A percentile compares a stretch with the other conserved stretches of the same genome.
These are phyloP conservation scores for Microcebus murinus DNA, from an alignment of 2,113 vertebrate species.

Conservation along the genomic window DNA sequence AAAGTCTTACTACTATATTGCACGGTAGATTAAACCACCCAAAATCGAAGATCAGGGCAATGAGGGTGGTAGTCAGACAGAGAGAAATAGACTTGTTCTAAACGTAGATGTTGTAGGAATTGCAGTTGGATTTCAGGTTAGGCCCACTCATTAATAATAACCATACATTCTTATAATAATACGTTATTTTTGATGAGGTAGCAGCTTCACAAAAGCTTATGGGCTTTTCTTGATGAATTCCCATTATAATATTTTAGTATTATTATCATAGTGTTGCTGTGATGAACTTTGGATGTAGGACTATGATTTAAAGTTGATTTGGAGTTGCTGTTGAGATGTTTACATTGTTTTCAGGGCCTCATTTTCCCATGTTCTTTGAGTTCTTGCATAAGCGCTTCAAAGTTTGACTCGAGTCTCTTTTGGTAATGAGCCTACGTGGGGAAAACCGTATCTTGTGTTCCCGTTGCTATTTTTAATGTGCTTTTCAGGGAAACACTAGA, in stretches of 20 bases:
- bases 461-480: neutral
- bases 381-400: neutral
- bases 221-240: neutral
- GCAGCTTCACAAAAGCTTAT: too few species aligned
- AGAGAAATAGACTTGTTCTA: too few species aligned
- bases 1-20: neutral
- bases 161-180: neutral
- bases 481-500: neutral
- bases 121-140: neutral
- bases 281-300: too few species aligned
- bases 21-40: too few species aligned
- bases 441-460: fast-evolving
- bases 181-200: neutral
- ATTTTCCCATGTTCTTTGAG: too few species aligned
- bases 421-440: neutral
- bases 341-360: fast-evolving
- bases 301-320: neutral
- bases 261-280: too few species aligned
- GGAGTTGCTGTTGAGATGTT: too few species aligned
- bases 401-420: neutral
- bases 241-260: too few species aligned
- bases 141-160: fast-evolving
- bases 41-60: too few species aligned
- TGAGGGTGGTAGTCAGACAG: neutral
- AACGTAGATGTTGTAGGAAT: neutral